Evolutionary conservation across 2,888 invertebrate species (phyloP).

Genomic region (Drosophila fungiperda): DNA sequence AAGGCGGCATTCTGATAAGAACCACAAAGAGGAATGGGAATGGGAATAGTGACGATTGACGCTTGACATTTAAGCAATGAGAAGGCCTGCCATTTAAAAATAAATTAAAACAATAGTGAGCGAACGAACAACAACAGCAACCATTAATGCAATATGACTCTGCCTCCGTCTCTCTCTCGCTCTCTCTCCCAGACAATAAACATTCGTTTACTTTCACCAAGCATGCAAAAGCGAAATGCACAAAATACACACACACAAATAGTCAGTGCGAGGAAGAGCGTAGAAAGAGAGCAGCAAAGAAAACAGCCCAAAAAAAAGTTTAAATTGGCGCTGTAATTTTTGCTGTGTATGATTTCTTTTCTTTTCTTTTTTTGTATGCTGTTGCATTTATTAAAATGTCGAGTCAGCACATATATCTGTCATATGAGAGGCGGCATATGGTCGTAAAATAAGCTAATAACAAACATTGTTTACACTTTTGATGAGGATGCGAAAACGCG

Average conservation of each 20-base stretch:
- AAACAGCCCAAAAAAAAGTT: constrained; percentile 42
- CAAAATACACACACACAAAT: constrained; percentile 18
- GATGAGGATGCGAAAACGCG: constrained; percentile 35
- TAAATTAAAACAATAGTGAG: constrained; percentile 36
- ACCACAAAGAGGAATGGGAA: background rate
- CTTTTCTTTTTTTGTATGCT: constrained; percentile 20
- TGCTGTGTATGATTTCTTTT: constrained; percentile 25
- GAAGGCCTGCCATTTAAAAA: constrained; percentile 43
- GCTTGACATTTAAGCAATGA: constrained; percentile 28
- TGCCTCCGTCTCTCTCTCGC: constrained; percentile 1
- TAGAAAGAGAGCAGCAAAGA: constrained; percentile 23
- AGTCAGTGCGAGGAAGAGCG: constrained; percentile 3
- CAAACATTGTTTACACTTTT: constrained; percentile 72
- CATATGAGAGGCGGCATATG: constrained; percentile 10
- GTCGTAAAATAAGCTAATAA: constrained; percentile 51
- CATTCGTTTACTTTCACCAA: constrained; percentile 73
- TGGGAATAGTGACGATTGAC: constrained; percentile 13
- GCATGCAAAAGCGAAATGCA: constrained; percentile 43
- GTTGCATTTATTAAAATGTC: constrained; percentile 56
- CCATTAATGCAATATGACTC: constrained; percentile 52
- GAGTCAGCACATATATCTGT: constrained; percentile 46
- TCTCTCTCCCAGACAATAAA: constrained; percentile 15
- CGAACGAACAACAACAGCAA: constrained; percentile 9
- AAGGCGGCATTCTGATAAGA: constrained; percentile 38
- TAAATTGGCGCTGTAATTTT: constrained; percentile 64